A percentile compares a stretch with the other conserved stretches of the same genome.
These are phyloP conservation scores for Adineta ricciae DNA, from an alignment of 2,888 invertebrate species.

Conservation along the genomic window DNA sequence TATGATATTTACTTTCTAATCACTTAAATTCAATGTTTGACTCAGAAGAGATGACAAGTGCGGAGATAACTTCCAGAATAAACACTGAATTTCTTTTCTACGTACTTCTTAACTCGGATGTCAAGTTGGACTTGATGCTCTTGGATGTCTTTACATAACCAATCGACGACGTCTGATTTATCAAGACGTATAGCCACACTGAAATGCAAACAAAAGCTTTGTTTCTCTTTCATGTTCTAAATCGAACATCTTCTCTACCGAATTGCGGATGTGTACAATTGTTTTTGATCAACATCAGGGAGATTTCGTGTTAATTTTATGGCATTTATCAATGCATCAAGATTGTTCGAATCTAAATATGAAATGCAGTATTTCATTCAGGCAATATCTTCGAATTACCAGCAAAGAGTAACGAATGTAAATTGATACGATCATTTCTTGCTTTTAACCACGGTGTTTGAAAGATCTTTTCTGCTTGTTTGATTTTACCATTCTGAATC, in stretches of 20 bases:
- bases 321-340: background rate
- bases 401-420: background rate
- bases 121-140: background rate
- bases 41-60: too few species aligned
- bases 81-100: too few species aligned
- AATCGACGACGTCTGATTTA: background rate
- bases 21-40: too few species aligned
- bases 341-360: conserved; percentile 13
- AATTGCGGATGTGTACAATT: background rate
- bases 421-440: background rate
- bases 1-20: too few species aligned
- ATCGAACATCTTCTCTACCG: background rate
- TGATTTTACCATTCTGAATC: background rate
- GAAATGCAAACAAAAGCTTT: background rate
- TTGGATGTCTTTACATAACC: background rate
- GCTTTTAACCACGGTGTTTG: conserved; percentile 13
- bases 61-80: too few species aligned
- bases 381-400: background rate
- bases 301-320: background rate
- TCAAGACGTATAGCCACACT: background rate
- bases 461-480: conserved; percentile 3
- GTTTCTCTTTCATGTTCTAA: too few species aligned
- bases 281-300: background rate
- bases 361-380: too few species aligned
- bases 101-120: background rate